Percentiles rank a stretch among this genome's conserved stretches.
These are phyloP conservation scores for Lymantria monacha DNA, from an alignment of 2,888 invertebrate genomes.

Conservation along the genomic window DNA sequence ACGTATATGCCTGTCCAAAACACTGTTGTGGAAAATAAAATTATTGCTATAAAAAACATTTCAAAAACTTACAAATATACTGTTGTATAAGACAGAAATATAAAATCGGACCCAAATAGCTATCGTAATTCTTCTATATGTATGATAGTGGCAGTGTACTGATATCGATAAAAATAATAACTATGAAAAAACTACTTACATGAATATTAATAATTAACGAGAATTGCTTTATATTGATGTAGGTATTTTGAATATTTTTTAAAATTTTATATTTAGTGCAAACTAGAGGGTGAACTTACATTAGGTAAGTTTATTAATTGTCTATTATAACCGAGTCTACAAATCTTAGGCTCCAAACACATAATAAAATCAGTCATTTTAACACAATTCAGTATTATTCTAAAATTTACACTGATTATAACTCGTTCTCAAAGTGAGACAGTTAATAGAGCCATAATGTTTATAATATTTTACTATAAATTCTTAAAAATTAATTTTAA, in stretches of 20 bases:
- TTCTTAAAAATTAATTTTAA: constrained; percentile 78
- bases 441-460: constrained; percentile 58
- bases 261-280: constrained; percentile 69
- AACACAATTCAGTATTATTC: constrained; percentile 80
- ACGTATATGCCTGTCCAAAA: constrained; percentile 33
- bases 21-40: constrained; percentile 37
- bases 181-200: constrained; percentile 74
- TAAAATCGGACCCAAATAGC: constrained; percentile 77
- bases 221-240: constrained; percentile 74
- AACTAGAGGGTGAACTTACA: constrained; percentile 78
- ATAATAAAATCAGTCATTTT: constrained; percentile 82
- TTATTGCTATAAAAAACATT: constrained; percentile 62
- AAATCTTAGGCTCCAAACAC: constrained; percentile 81
- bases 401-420: constrained; percentile 79
- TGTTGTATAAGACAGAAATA: constrained; percentile 77
- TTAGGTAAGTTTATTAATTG: constrained; percentile 63
- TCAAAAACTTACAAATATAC: constrained; percentile 73
- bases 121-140: constrained; percentile 73
- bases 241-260: constrained; percentile 60
- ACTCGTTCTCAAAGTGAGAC: constrained; percentile 75
- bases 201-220: constrained; percentile 78
- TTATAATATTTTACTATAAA: constrained; percentile 76
- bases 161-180: constrained; percentile 60
- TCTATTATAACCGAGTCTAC: constrained; percentile 76
- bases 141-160: constrained; percentile 80